Evolutionary conservation across 2,113 vertebrate species (phyloP).

Genomic region (Sinocyclocheilus anshuiensis): DNA sequence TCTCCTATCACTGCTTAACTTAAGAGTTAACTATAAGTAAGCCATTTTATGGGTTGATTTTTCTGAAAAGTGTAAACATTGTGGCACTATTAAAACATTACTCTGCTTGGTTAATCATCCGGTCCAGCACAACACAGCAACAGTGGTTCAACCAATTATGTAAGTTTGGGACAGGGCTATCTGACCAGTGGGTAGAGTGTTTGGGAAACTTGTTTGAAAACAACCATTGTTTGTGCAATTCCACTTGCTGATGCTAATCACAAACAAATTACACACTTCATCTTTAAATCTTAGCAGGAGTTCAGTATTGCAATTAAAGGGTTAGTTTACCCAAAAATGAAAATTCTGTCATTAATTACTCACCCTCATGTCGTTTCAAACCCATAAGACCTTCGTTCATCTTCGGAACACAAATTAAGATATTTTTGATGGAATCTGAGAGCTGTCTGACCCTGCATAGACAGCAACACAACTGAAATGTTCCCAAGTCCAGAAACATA

Average conservation of each 20-base stretch:
- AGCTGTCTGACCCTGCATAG: too few species aligned
- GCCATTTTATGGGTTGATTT: background rate
- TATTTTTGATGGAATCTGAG: too few species aligned
- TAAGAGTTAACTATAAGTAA: background rate
- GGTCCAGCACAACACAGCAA: background rate
- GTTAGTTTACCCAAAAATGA: too few species aligned
- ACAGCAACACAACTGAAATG: too few species aligned
- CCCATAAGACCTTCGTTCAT: too few species aligned
- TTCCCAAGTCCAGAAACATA: too few species aligned
- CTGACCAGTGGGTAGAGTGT: background rate
- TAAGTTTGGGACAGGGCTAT: background rate
- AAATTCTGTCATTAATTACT: too few species aligned
- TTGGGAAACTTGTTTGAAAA: background rate
- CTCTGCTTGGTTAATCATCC: background rate
- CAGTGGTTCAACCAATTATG: background rate
- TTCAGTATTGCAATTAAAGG: background rate
- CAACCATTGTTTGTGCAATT: background rate
- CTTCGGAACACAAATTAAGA: too few species aligned
- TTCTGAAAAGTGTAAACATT: background rate
- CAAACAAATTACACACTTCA: conserved; percentile 10
- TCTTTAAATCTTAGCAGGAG: background rate
- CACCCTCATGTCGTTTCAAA: too few species aligned
- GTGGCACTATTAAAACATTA: background rate
- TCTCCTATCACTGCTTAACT: background rate
- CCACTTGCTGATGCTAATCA: background rate